Evolutionary conservation across 2,113 vertebrate species (phyloP), one percentile per base, ranked within the genome.

Genomic region (Chloebia gouldiae): DNA sequence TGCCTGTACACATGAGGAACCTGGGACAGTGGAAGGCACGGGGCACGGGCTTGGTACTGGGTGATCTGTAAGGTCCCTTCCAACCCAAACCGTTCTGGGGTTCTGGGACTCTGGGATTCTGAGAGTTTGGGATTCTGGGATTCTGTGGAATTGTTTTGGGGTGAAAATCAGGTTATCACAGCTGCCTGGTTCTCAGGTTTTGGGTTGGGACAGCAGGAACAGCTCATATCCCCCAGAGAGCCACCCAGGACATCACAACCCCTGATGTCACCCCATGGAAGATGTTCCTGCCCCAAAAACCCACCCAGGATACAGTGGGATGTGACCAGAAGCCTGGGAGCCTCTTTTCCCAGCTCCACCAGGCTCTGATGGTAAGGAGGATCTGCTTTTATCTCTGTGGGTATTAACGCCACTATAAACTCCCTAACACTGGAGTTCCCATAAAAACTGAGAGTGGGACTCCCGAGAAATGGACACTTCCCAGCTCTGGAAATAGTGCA

Each of bases 351-450:
- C 92, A 93, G 69, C 91, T 68, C 39, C 4, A 4, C 53, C 31
- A 8, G 68, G 83, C 80, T 65, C 31, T 78, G 90, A 66, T 23
- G 85, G 51, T 78, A 28, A 73, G 40, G 24, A 75, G 82, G 76
- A 92, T 40, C 88, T 20, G 90, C 49, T 92, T 73, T 96, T 95
- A 90, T 96, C 95, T 93, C 79, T 4, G n/a, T 1, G 44, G 83
- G 86, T 71, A 83, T 97, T 92, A 95, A 45, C 28, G 0, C 94
- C 5, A 5, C 94, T 12, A 51, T 88, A 88, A 96, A 90, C 68
- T 50, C 11, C 60, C 56, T 42, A 22, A 60, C 1, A 0, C 60
- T 57, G 82, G 23, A 81, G 71, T 88, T 93, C 92, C 92, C 93
- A 81, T 93, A 83, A 94, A 91, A 90, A 27, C 59, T 2, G 16